phyloP scores from a whole-genome alignment of 2,113 vertebrate genomes.

The Epinephelus fuscoguttatus region DNA sequence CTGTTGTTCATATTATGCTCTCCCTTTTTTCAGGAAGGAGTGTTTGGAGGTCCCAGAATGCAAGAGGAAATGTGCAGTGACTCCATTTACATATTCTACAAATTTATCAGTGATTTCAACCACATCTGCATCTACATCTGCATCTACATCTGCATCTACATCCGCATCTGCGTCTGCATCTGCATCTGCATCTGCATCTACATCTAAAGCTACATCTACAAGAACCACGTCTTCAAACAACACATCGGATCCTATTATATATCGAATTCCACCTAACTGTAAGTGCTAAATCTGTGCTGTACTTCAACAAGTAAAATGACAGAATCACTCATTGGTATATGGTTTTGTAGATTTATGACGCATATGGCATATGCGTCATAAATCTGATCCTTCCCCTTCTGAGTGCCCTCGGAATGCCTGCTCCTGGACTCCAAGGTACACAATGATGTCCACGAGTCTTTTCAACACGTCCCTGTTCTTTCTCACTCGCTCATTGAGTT shows the following conservation, averaged over 20 bases:
- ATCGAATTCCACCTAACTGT: fast-evolving
- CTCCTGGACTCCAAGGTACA: too few relatives aligned
- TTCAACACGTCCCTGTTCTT: too few relatives aligned
- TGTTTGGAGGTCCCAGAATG: background rate
- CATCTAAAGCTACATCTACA: background rate
- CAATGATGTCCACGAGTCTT: too few relatives aligned
- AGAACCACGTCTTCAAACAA: background rate
- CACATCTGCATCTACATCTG: background rate
- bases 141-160: background rate
- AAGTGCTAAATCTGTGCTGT: constrained; percentile 1
- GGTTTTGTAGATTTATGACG: background rate
- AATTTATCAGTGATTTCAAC: background rate
- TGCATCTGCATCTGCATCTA: constrained; percentile 1
- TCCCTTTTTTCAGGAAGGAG: background rate
- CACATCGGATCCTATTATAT: fast-evolving
- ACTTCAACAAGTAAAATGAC: background rate
- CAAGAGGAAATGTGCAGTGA: background rate
- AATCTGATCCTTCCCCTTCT: too few relatives aligned
- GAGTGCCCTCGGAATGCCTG: too few relatives aligned
- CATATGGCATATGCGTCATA: background rate
- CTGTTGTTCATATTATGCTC: background rate
- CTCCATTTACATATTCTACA: fast-evolving
- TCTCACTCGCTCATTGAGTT: too few relatives aligned
- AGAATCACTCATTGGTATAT: background rate
- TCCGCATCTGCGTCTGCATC: background rate